Conservation (phyloP, 2,888 invertebrate species). For the Ophraella communa region DNA sequence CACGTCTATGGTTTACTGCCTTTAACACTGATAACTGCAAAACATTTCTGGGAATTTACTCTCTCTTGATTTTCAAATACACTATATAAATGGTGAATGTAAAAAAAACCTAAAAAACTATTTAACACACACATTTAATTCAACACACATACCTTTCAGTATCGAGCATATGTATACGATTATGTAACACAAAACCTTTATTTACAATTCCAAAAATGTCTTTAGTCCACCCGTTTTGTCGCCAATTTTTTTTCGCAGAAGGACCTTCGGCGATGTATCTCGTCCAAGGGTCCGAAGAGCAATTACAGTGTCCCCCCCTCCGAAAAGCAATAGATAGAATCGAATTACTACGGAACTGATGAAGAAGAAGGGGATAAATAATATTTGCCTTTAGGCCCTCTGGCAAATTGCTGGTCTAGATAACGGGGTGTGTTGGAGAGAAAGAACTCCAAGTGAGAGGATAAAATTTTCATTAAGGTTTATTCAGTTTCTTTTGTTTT, state of each 20-base stretch:
- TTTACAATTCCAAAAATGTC: not conserved
- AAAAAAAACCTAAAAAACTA: too few species aligned
- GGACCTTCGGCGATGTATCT: slow-evolving; percentile 1
- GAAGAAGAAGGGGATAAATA: slow-evolving; percentile 26
- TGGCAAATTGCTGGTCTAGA: slow-evolving; percentile 6
- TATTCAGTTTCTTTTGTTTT: slow-evolving; percentile 6
- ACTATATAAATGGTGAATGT: too few species aligned
- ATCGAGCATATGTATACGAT: not conserved
- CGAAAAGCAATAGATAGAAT: slow-evolving; percentile 35
- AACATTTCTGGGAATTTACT: too few species aligned
- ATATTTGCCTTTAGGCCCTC: slow-evolving; percentile 21
- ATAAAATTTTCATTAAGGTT: slow-evolving; percentile 19
- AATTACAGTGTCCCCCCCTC: slow-evolving; percentile 30
- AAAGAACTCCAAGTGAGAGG: not conserved
- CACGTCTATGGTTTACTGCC: too few species aligned
- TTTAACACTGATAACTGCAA: too few species aligned
- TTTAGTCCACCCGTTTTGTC: not conserved
- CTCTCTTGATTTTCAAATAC: too few species aligned
- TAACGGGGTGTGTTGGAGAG: not conserved
- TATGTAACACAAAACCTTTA: not conserved
- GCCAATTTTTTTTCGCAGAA: not conserved
- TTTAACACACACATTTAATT: too few species aligned
- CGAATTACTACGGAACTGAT: slow-evolving; percentile 32
- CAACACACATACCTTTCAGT: not conserved
- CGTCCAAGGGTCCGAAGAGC: slow-evolving; percentile 31